Evolutionary conservation across 2,888 invertebrate genomes (phyloP).

Genomic region (Brenthis daphne): DNA sequence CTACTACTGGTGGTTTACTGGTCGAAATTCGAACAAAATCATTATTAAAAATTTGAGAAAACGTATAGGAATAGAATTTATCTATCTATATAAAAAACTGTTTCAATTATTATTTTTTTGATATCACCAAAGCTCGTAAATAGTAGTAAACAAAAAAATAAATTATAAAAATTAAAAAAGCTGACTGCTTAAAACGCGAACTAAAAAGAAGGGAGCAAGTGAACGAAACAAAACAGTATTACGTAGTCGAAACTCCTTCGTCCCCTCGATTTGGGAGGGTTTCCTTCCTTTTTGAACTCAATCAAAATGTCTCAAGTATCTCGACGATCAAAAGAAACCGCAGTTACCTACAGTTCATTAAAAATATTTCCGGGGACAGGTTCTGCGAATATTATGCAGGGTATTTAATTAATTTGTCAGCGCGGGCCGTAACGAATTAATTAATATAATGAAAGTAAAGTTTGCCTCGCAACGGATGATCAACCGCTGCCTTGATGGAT

Average conservation of each 20-base stretch:
- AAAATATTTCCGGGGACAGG: conserved; percentile 18
- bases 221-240: too few relatives aligned
- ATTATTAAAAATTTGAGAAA: too few relatives aligned
- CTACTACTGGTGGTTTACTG: too few relatives aligned
- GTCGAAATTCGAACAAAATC: too few relatives aligned
- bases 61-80: too few relatives aligned
- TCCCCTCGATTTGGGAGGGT: too few relatives aligned
- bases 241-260: too few relatives aligned
- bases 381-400: conserved; percentile 24
- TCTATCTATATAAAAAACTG: too few relatives aligned
- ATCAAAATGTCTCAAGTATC: not conserved
- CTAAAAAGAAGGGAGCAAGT: too few relatives aligned
- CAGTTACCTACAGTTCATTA: conserved; percentile 19
- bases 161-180: not conserved
- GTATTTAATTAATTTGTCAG: conserved; percentile 37
- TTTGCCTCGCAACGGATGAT: conserved; percentile 32
- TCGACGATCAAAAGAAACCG: conserved; percentile 22
- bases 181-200: too few relatives aligned
- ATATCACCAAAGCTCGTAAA: not conserved
- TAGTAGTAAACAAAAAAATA: not conserved
- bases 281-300: too few relatives aligned
- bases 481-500: conserved; percentile 30
- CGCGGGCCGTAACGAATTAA: conserved; percentile 33
- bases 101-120: too few relatives aligned
- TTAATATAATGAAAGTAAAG: conserved; percentile 38